A percentile compares a stretch with the other conserved stretches of the same genome.
phyloP scores from a whole-genome alignment of 1,140 invertebrate genomes.

The Trigoniulus corallinus region DNA sequence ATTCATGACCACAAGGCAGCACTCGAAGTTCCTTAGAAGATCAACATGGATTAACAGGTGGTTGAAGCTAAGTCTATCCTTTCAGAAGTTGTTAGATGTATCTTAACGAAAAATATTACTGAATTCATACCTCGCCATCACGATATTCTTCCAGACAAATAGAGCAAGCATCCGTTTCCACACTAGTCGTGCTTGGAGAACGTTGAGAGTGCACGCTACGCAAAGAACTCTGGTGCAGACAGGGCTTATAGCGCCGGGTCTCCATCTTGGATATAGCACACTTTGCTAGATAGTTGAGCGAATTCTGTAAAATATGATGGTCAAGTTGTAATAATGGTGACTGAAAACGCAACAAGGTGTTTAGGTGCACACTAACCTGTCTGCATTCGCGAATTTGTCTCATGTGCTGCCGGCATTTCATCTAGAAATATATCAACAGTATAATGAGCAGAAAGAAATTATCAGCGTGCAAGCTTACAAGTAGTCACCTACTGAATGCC shows the following conservation, averaged over 20 bases:
- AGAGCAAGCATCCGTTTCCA: constrained; percentile 21
- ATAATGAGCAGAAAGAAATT: background rate
- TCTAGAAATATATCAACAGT: too few species aligned
- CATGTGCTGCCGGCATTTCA: too few species aligned
- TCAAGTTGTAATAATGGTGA: background rate
- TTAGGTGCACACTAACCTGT: background rate
- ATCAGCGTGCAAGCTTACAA: background rate
- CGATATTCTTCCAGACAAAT: constrained; percentile 30
- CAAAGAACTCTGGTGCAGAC: background rate
- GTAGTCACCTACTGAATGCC: background rate
- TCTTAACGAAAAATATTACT: background rate
- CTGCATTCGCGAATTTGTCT: background rate
- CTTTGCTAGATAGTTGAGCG: constrained; percentile 22
- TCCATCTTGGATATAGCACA: constrained; percentile 22
- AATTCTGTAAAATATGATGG: constrained; percentile 12
- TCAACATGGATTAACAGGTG: constrained; percentile 7
- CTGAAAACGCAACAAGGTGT: background rate
- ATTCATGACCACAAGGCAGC: constrained; percentile 33
- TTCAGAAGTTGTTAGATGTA: background rate
- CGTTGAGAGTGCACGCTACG: background rate
- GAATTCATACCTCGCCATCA: constrained; percentile 19
- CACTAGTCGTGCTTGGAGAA: background rate
- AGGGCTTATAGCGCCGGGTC: constrained; percentile 21
- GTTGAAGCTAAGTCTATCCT: background rate
- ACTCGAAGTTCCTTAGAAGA: constrained; percentile 20